Evolutionary conservation across 2,113 vertebrate species (phyloP), one percentile per base, ranked within the genome.

Genomic region (Leucopsar rothschildi): DNA sequence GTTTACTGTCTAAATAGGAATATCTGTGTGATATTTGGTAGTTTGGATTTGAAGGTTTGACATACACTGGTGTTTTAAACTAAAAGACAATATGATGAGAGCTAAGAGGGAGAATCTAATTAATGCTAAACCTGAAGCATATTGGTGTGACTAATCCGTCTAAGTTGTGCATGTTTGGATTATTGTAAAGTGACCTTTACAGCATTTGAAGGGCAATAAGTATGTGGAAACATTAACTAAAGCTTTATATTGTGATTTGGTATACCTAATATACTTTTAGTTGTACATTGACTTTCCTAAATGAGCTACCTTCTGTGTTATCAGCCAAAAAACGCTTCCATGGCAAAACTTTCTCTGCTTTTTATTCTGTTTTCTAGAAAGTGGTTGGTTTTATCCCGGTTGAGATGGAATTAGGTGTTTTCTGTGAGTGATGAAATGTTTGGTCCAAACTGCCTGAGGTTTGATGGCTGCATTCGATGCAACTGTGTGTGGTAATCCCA

Each of bases 331-430:
- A 44, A 22, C 33, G 10, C 12, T 83, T 59, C 11, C 3, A 3
- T 12, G 70, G 28, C 49, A 35, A 73, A 53, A 2, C 5, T 68
- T 80, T 37, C 4, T 49, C 18, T 82, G 33, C 39, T 71, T 72
- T 3, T 23, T 72, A 29, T 37, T 86, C 7, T 1, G 13, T 53
- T 14, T 10, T 56, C 27, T 57, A 53, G 21, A 1, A 78, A 33
- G 28, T 84, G 18, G 1, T 31, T 52, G 2, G 1, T 25, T 56
- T 79, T 60, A 29, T 73, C 5, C 0, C 21, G 35, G 1, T 45
- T 27, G n/a, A 27, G 49, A 19, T 40, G 29, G 15, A 44, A 22
- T 37, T 2, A 1, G 4, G 8, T 61, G 20, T 31, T 56, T n/a
- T 53, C 10, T 60, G 45, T 56, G 15, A 21, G 4, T 37, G 29